Conservation (phyloP, 2,888 invertebrate species). For the Megalurothrips usitatus region DNA sequence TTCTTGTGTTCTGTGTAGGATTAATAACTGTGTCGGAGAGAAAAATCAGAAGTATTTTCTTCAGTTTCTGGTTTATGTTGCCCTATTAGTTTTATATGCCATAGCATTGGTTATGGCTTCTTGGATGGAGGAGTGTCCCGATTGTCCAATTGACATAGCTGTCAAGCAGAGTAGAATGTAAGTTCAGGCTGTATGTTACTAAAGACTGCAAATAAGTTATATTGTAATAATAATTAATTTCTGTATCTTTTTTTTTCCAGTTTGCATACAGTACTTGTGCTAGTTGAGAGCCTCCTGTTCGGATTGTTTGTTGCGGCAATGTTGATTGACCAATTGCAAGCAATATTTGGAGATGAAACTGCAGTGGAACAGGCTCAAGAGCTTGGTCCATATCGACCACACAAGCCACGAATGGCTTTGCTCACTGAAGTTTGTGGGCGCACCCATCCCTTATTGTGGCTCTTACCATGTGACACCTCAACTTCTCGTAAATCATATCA, state of each 20-base stretch:
- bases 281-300: conserved; percentile 77
- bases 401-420: background rate
- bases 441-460: background rate
- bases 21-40: conserved; percentile 91
- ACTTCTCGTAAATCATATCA: background rate
- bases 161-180: conserved; percentile 71
- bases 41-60: conserved; percentile 88
- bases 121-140: conserved; percentile 66
- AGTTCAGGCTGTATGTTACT: conserved; percentile 44
- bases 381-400: background rate
- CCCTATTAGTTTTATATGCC: conserved; percentile 60
- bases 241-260: conserved; percentile 49
- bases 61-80: conserved; percentile 79
- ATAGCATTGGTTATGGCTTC: conserved; percentile 65
- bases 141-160: conserved; percentile 59
- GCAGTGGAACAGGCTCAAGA: conserved; percentile 61
- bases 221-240: conserved; percentile 24
- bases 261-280: conserved; percentile 74
- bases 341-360: conserved; percentile 78
- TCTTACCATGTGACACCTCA: background rate
- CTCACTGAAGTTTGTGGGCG: conserved; percentile 7
- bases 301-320: conserved; percentile 85
- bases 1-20: conserved; percentile 50
- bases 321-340: conserved; percentile 78
- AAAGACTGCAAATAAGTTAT: conserved; percentile 23